phyloP scores from a whole-genome alignment of 2,113 vertebrate species.

The Pristiophorus japonicus region DNA sequence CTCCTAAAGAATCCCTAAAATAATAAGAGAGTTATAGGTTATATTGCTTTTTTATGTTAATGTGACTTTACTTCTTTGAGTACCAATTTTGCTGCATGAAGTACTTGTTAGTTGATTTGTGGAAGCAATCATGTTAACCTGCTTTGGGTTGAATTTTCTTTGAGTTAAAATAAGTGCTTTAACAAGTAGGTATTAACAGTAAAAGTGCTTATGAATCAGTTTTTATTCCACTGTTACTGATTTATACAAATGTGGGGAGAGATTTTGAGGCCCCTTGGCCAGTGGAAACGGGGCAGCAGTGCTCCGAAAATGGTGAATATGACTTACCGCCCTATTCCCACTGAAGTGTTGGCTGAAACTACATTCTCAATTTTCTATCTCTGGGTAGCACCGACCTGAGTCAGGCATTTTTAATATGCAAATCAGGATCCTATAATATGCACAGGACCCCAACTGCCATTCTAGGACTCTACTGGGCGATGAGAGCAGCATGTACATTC shows the following conservation, averaged over 20 bases:
- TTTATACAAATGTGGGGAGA: not conserved
- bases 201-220: not conserved
- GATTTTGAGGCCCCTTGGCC: not conserved
- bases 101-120: not conserved
- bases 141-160: not conserved
- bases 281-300: not conserved
- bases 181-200: not conserved
- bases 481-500: not conserved
- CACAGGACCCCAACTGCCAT: not conserved
- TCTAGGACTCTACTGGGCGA: not conserved
- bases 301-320: not conserved
- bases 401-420: not conserved
- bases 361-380: not conserved
- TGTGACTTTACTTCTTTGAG: not conserved
- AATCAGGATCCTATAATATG: too few species aligned
- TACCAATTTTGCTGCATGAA: not conserved
- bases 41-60: not conserved
- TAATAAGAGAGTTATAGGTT: not conserved
- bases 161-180: not conserved
- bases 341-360: not conserved
- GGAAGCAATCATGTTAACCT: not conserved
- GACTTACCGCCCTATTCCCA: not conserved
- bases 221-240: not conserved
- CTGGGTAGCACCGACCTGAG: not conserved
- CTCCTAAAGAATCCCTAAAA: slow-evolving; percentile 92